Conservation (phyloP, 2,888 invertebrate genomes). For the Ptychoptera contaminata region DNA sequence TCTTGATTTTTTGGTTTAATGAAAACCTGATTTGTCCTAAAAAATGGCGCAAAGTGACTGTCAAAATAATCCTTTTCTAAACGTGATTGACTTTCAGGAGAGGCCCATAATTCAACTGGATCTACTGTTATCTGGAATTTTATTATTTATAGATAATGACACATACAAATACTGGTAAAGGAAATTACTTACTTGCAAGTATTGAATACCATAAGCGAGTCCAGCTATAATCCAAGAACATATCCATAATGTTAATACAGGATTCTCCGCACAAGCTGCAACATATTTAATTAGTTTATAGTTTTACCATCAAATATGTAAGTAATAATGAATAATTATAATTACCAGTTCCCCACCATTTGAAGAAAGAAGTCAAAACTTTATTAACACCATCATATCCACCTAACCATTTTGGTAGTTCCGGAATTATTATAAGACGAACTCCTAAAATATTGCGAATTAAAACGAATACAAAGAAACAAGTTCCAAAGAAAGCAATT, state of each 20-base stretch:
- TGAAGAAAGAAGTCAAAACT: conserved; percentile 27
- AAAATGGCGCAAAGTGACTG: conserved; percentile 73
- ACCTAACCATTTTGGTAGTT: conserved; percentile 18
- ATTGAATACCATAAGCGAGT: conserved; percentile 49
- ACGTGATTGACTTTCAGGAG: conserved; percentile 62
- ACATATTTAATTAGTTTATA: conserved; percentile 9
- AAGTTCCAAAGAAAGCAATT: conserved; percentile 31
- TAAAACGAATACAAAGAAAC: conserved; percentile 13
- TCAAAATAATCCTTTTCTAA: conserved; percentile 79
- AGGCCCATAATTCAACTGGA: conserved; percentile 89
- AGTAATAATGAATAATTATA: conserved; percentile 5
- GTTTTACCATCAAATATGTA: not conserved
- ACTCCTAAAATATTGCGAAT: not conserved
- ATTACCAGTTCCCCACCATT: conserved; percentile 32
- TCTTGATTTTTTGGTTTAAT: conserved; percentile 46
- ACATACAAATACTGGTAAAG: too few relatives aligned
- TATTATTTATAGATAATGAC: too few relatives aligned
- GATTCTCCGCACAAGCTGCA: conserved; percentile 49
- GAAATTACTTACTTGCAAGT: conserved; percentile 29
- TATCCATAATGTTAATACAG: conserved; percentile 44
- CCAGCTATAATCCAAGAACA: conserved; percentile 40
- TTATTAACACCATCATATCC: conserved; percentile 20
- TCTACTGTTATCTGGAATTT: conserved; percentile 50
- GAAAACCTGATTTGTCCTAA: conserved; percentile 78
- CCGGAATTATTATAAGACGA: not conserved